These are phyloP conservation scores for Desmodus rotundus DNA, from an alignment of 2,113 vertebrate species.

Conservation along the genomic window DNA sequence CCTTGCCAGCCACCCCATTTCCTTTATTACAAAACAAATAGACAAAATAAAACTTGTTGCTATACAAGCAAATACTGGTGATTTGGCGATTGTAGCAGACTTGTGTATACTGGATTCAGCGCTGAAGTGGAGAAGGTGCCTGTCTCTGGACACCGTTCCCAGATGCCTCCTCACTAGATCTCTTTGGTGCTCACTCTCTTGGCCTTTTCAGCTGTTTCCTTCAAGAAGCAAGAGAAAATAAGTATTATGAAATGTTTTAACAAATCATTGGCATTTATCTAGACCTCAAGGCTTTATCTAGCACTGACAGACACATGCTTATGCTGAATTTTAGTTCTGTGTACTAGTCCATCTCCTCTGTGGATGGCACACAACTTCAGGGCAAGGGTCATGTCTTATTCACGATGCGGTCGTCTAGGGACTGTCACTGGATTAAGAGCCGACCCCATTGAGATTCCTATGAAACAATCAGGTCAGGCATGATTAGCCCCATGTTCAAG, in stretches of 20 bases:
- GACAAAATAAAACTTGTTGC: constrained; percentile 78
- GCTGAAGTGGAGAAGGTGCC: constrained; percentile 69
- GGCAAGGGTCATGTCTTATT: not conserved
- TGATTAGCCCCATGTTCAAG: not conserved
- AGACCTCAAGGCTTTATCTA: not conserved
- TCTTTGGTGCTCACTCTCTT: constrained; percentile 93
- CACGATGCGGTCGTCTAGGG: not conserved
- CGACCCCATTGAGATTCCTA: not conserved
- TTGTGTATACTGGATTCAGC: constrained; percentile 77
- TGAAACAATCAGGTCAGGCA: not conserved
- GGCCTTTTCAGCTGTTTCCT: constrained; percentile 95
- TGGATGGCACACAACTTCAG: not conserved
- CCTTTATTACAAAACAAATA: constrained; percentile 77
- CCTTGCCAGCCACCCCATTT: constrained; percentile 72
- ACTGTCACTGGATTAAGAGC: not conserved
- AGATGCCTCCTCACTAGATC: constrained; percentile 79
- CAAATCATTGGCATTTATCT: not conserved
- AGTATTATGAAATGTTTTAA: not conserved
- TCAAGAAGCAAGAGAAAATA: constrained; percentile 49
- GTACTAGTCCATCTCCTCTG: not conserved
- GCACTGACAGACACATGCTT: not conserved
- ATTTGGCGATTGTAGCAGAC: constrained; percentile 79
- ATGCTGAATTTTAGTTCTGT: not conserved
- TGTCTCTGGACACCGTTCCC: constrained; percentile 57
- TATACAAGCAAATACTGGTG: constrained; percentile 85